Conservation (phyloP, 2,113 vertebrate genomes). For the Phylloscopus whistleri region DNA sequence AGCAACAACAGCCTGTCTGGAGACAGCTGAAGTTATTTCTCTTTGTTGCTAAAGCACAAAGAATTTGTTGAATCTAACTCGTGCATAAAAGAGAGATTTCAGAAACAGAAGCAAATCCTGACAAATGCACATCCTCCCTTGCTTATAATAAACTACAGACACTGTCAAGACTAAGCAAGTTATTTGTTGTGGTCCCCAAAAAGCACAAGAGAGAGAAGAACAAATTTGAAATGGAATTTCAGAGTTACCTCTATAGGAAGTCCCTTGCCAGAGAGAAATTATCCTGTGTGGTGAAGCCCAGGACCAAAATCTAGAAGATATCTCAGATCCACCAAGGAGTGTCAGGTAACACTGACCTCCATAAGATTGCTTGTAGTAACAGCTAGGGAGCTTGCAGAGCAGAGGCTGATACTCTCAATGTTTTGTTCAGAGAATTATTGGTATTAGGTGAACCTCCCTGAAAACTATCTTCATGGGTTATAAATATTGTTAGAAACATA, state of each 20-base stretch:
- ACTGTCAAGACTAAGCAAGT: background rate
- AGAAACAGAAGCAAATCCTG: background rate
- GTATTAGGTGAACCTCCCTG: background rate
- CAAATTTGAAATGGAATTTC: background rate
- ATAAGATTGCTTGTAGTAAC: background rate
- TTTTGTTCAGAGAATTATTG: background rate
- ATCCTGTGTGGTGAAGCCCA: background rate
- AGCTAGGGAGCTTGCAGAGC: background rate
- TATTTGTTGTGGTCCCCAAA: background rate
- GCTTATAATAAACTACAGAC: background rate
- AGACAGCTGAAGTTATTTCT: background rate
- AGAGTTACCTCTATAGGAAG: background rate
- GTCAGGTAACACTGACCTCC: background rate
- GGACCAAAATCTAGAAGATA: background rate
- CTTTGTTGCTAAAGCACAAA: background rate
- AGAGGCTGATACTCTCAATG: background rate
- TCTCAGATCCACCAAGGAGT: background rate
- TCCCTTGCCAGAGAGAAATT: background rate
- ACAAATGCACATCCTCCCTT: background rate
- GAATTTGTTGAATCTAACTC: background rate
- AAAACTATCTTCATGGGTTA: background rate
- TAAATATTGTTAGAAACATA: background rate
- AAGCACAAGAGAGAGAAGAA: background rate
- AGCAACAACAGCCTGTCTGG: background rate
- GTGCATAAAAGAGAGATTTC: background rate